Evolutionary conservation across 2,113 vertebrate species (phyloP), one percentile per base, ranked within the genome.

Genomic region (Delphinapterus leucas): DNA sequence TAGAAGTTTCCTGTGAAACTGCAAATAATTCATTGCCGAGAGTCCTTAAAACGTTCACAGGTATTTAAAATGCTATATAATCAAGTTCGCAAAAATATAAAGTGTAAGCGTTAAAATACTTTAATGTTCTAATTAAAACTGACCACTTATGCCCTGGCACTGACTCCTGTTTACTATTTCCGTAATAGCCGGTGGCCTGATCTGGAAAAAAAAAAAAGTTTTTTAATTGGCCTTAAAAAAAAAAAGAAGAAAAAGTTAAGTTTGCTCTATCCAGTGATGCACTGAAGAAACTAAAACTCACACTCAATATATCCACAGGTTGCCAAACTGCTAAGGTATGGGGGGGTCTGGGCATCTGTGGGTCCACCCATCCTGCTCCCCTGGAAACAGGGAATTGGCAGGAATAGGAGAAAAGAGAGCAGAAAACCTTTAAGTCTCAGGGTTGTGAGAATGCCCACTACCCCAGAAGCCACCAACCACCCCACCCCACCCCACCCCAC

Each of bases 21-120:
- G 97, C 96, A 97, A 97, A 97, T 97, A 97, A 98, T 90, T 97
- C 97, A 96, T 94, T 7, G 36, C 93, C 36, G 47, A 95, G 97
- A 97, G 91, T 93, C 95, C 96, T 98, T 98, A 98, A 98, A 98
- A 90, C 0, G 67, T 98, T 97, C 98, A 94, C 98, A 97, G 98
- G 98, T 98, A 97, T 97, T 98, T 98, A 97, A 97, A 98, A 98
- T 97, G 98, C 97, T 97, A 98, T 95, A 97, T 97, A 98, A 98
- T 98, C 98, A 97, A 97, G 94, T 98, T 98, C 96, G 0, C 98
- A 94, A 97, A 98, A 98, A 96, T 98, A 97, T 94, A 97, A 98
- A 97, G 97, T 98, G 96, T 97, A 96, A 96, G 98, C 58, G 38
- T 95, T 97, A 98, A 97, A 97, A 96, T 98, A 96, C 97, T 97